Conservation (phyloP, 2,113 vertebrate species). For the Pseudopipra pipra region DNA sequence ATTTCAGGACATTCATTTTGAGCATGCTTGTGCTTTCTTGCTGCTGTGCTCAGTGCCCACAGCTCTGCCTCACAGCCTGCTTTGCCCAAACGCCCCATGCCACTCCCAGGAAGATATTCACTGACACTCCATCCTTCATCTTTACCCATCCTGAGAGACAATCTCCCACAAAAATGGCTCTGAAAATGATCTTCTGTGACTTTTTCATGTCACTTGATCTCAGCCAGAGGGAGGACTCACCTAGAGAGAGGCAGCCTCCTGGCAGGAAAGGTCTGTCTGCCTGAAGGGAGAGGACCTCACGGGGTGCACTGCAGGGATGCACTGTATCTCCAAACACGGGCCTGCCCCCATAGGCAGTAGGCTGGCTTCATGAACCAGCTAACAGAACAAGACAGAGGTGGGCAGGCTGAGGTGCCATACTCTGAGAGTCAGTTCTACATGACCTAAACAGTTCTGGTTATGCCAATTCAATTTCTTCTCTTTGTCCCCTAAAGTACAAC, state of each 20-base stretch:
- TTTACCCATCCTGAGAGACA: background rate
- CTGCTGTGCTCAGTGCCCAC: background rate
- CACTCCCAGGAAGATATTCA: background rate
- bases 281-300: background rate
- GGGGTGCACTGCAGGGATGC: rapidly evolving
- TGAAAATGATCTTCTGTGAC: background rate
- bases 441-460: background rate
- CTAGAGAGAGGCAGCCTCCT: background rate
- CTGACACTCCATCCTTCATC: background rate
- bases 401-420: background rate
- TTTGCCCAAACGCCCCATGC: rapidly evolving
- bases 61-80: background rate
- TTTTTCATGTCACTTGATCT: background rate
- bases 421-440: background rate
- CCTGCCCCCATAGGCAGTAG: background rate
- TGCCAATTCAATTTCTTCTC: background rate
- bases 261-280: background rate
- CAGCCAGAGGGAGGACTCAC: background rate
- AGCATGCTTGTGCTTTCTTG: background rate
- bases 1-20: background rate
- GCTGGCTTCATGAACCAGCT: background rate
- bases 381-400: background rate
- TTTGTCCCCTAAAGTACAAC: background rate
- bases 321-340: rapidly evolving
- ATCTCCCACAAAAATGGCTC: background rate